Base-by-base conservation (phyloP, 2,888 invertebrate species). In the Leucophenga maculata region DNA sequence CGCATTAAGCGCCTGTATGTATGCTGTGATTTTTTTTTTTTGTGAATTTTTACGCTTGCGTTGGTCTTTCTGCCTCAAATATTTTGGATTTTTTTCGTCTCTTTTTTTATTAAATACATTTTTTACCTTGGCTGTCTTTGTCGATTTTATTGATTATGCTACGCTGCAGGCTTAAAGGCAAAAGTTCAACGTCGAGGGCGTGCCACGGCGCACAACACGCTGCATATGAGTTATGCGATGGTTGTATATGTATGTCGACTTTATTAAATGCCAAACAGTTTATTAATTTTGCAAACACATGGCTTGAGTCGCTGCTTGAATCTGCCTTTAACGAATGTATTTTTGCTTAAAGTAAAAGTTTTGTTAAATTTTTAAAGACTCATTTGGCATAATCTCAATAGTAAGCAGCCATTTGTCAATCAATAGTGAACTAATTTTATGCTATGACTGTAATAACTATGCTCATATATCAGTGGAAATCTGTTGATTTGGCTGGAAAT, bases 361-460 rank as follows among this genome's bases (percentile, higher is more conserved):
- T 39, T 8, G 39, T 39, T 4, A 26, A 26, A 26, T 26, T 26
- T 26, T 3, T 26, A 26, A 26, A n/a, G n/a, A n/a, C n/a, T n/a
- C n/a, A n/a, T n/a, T n/a, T n/a, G n/a, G n/a, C n/a, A n/a, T 4
- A 26, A 26, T 26, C 4, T 26, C 26, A 26, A 26, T 26, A 26
- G 26, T 26, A 26, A 3, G 26, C 4, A 26, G 4, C 4, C 4
- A 26, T 4, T 26, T 26, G 3, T 4, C 26, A 26, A 3, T 26
- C 26, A 26, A 3, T 3, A 26, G 4, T 26, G 26, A 26, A 26
- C 26, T 26, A 26, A 26, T 26, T 26, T 26, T 26, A 4, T 26
- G 26, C 39, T 60, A 75, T 76, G 74, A 78, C 75, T 76, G 69
- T 74, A 72, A 76, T 83, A 77, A 83, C 83, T 81, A 79, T 79